Evolutionary conservation across 2,113 vertebrate genomes (phyloP).

Genomic region (Labeo catla): DNA sequence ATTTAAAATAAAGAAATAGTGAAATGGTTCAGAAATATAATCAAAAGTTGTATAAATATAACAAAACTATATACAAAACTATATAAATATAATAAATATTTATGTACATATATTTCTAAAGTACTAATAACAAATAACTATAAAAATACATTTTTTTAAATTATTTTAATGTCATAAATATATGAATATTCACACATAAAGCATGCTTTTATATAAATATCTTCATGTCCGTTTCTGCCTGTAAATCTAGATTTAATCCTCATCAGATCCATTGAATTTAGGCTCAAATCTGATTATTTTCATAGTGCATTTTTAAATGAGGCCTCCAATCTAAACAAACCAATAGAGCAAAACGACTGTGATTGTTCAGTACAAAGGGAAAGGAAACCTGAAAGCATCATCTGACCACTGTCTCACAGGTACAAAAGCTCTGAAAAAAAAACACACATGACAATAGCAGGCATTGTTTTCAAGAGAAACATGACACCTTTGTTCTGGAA

Average conservation of each 20-base stretch:
- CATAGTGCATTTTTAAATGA: background rate
- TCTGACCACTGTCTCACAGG: slow-evolving; percentile 36
- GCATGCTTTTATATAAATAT: background rate
- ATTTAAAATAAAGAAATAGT: background rate
- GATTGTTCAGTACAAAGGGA: background rate
- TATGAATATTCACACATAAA: background rate
- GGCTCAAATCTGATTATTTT: background rate
- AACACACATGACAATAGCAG: slow-evolving; percentile 34
- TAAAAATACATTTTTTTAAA: background rate
- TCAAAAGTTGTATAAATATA: no score
- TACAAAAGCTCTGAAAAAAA: slow-evolving; percentile 11
- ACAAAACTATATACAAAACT: no score
- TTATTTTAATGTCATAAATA: background rate
- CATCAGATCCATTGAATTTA: background rate
- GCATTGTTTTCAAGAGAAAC: slow-evolving; percentile 46
- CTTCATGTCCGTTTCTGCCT: background rate
- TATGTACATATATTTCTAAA: no score
- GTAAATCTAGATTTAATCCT: background rate
- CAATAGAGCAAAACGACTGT: background rate
- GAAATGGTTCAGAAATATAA: background rate
- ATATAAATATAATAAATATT: no score
- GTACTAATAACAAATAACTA: no score
- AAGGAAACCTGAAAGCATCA: slow-evolving; percentile 29
- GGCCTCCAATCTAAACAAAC: background rate
- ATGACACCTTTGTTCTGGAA: slow-evolving; percentile 40